A percentile compares a stretch with the other conserved stretches of the same genome.
Conservation (phyloP, 2,113 vertebrate species). For the Nothoprocta perdicaria region DNA sequence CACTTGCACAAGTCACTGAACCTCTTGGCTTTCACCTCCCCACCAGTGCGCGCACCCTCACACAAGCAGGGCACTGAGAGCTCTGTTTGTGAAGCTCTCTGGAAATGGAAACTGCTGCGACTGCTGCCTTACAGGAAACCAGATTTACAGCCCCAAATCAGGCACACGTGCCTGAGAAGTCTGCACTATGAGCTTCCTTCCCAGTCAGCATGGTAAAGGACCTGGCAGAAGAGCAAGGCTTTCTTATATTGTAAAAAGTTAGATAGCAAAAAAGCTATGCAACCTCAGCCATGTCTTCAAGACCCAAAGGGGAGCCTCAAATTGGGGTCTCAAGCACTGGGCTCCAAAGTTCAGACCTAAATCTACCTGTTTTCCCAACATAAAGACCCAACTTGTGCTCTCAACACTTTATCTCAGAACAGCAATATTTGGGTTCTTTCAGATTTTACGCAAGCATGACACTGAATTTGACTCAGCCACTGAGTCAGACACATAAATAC, state of each 20-base stretch:
- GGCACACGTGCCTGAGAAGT: fast-evolving
- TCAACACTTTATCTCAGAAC: background rate
- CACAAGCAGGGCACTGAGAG: fast-evolving
- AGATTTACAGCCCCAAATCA: background rate
- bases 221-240: background rate
- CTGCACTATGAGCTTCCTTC: background rate
- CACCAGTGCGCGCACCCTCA: background rate
- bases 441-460: fast-evolving
- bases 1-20: background rate
- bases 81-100: background rate
- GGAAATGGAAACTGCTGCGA: background rate
- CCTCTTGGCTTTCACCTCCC: background rate
- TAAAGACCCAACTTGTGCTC: background rate
- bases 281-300: background rate
- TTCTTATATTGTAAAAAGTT: fast-evolving
- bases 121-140: background rate
- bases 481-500: background rate
- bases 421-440: background rate
- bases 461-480: background rate
- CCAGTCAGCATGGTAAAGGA: background rate
- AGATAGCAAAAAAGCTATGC: background rate
- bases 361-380: background rate
- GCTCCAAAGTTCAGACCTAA: background rate
- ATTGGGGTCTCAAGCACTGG: background rate
- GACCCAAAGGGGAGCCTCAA: fast-evolving